Evolutionary conservation across 1,140 invertebrate species (phyloP), one percentile per base, ranked within the genome.

Genomic region (Cepaea nemoralis): DNA sequence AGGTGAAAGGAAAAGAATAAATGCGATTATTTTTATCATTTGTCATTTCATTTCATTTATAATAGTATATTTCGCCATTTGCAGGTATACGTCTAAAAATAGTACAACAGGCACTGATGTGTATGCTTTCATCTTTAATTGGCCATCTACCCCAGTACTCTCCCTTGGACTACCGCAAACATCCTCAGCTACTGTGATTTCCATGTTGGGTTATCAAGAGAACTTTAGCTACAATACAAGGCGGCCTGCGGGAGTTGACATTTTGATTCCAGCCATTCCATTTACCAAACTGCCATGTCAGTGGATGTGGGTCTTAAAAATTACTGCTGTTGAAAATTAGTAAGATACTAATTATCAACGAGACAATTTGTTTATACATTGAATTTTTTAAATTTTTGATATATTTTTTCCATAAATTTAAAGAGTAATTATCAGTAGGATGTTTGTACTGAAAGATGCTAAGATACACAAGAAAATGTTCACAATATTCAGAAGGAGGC

Each of bases 81-180:
- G 10, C 77, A 89, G 88, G 88, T 89, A 88, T 55, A 89, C 88
- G 0, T 83, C 82, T 50, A 87, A 89, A 77, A 83, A 77, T 40
- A 79, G 63, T 24, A 22, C 39, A 19, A 55, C 31, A 31, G 81
- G 82, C 16, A 82, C 22, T 27, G 66, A 67, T 37, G 84, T 85
- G 0, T 86, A 86, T 78, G 86, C 84, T 19, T 84, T 89, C 37
- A 73, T 85, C 12, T 84, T 88, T 24, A 71, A 85, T 19, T 88
- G 87, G 86, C 88, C 88, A 0, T 42, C 50, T 35, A 77, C 75
- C 0, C 74, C 80, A 16, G 67, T 77, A 0, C 81, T 90, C 39
- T 76, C 69, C 42, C 80, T 90, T 16, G 88, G 86, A 22, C 83
- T 84, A 33, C 86, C 86, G 16, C 77, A n/a, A 16, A 70, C 84